phyloP scores from a whole-genome alignment of 1,140 invertebrate genomes.

The Drosophila albomicans region DNA sequence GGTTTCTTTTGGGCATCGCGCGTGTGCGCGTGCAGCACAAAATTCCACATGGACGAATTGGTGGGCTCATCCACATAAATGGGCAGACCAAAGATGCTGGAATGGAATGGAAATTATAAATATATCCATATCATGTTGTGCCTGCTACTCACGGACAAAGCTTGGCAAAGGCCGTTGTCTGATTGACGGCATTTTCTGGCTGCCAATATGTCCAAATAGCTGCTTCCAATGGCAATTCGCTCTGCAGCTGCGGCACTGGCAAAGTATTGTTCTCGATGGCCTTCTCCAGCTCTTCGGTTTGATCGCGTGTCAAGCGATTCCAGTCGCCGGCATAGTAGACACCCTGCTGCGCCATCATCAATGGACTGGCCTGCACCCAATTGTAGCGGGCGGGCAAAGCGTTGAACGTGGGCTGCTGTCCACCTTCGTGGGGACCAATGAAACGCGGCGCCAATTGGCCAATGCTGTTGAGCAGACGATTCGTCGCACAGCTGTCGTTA shows the following conservation, averaged over 20 bases:
- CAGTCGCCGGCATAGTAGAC: slow-evolving; percentile 78
- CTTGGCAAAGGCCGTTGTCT: slow-evolving; percentile 51
- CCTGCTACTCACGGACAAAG: slow-evolving; percentile 56
- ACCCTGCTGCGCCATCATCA: slow-evolving; percentile 72
- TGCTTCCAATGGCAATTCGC: slow-evolving; percentile 54
- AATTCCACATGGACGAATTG: slow-evolving; percentile 51
- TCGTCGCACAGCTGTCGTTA: slow-evolving; percentile 52
- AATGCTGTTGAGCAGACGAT: slow-evolving; percentile 56
- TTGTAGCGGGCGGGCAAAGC: slow-evolving; percentile 47
- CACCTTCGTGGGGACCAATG: slow-evolving; percentile 62
- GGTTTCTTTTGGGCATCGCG: slow-evolving; percentile 5
- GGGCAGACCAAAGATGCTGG: slow-evolving; percentile 76
- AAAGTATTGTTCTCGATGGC: slow-evolving; percentile 69
- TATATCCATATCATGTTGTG: not conserved
- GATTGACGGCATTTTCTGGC: slow-evolving; percentile 57
- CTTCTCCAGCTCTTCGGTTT: slow-evolving; percentile 50
- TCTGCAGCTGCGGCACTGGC: slow-evolving; percentile 36
- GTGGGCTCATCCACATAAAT: slow-evolving; percentile 59
- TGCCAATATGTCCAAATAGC: slow-evolving; percentile 78
- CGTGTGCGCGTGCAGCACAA: slow-evolving; percentile 43
- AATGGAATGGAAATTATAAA: not conserved
- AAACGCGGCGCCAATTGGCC: slow-evolving; percentile 72
- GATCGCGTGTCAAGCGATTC: slow-evolving; percentile 60
- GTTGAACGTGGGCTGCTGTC: slow-evolving; percentile 22
- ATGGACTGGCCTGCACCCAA: slow-evolving; percentile 66